Base-by-base conservation (phyloP, 2,113 vertebrate genomes). In the Cranoglanis bouderius region DNA sequence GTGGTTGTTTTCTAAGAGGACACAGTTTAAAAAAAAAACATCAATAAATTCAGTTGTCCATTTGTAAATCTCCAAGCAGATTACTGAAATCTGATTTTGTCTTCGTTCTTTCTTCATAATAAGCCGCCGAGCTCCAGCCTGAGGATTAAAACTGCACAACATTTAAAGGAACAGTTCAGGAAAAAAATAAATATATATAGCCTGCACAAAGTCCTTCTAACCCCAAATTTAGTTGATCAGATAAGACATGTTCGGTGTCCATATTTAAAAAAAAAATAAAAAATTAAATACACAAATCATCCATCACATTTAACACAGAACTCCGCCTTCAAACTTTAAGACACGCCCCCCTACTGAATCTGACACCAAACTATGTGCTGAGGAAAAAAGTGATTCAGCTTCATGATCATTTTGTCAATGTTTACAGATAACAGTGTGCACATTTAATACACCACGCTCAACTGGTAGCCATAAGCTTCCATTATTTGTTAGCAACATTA, bases 61-160 rank as follows among this genome's bases (percentile, higher is more conserved):
- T 92, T 94, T 93, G 29, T 94, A 93, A 95, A 94, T 92, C 93
- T 93, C 85, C 94, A 94, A 94, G 95, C 94, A 94, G 94, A 93
- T 95, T 95, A 94, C 86, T 84, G 85, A 92, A 92, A 93, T 95
- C 93, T 94, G 93, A 93, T 94, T 94, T 93, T 90, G 92, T 91
- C 91, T 93, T 92, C 88, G 89, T 89, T 86, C 87, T 92, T 91
- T 89, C 93, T 92, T 90, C 78, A 81, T 93, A 94, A 94, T 92
- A 88, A 95, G 91, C 89, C 43, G 82, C 77, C 57, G 85, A 82
- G 59, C n/a, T 80, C 51, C 38, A 13, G 90, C 43, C 40, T 6
- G 29, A 80, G 91, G 92, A 94, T 95, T 94, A 94, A 82, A 91
- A 90, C 78, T 91, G 70, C 91, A 78, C 88, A 88, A 90, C 38